A percentile compares a stretch with the other conserved stretches of the same genome.
Evolutionary conservation across 2,797 vertebrate genomes (phyloP).

Genomic region (Xenopus petersii): DNA sequence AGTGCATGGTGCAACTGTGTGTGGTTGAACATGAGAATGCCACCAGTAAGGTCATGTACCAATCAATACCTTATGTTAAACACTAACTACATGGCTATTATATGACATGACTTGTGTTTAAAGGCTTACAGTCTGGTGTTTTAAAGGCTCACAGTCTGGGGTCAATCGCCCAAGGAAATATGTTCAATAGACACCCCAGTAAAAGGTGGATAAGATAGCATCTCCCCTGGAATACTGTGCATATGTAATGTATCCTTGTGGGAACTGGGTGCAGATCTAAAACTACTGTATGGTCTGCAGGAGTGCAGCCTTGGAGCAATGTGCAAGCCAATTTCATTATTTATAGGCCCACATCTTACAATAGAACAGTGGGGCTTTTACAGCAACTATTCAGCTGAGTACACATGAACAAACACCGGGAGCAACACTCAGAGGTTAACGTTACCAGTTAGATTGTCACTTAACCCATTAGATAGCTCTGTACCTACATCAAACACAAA

Average conservation of each 20-base stretch:
- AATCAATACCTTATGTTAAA: too few species aligned
- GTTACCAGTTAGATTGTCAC: constrained; percentile 9
- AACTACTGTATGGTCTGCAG: not conserved
- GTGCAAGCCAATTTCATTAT: constrained; percentile 19
- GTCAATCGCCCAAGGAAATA: too few species aligned
- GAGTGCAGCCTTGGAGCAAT: not conserved
- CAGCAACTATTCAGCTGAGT: constrained; percentile 22
- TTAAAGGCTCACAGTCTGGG: too few species aligned
- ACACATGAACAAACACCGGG: constrained; percentile 21
- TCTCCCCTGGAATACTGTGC: too few species aligned
- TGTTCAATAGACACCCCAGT: too few species aligned
- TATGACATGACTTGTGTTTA: too few species aligned
- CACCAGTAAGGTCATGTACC: too few species aligned
- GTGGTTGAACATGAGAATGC: too few species aligned
- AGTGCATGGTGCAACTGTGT: too few species aligned
- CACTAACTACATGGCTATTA: too few species aligned
- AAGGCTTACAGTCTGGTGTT: too few species aligned
- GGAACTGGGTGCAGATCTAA: not conserved
- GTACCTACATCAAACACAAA: not conserved
- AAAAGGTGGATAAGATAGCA: too few species aligned
- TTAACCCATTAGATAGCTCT: constrained; percentile 11
- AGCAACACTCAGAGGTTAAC: not conserved
- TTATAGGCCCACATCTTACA: constrained; percentile 16
- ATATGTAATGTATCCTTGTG: constrained; percentile 2
- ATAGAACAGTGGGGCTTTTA: constrained; percentile 6